Percentiles rank a stretch among this genome's conserved stretches.
These are phyloP conservation scores for Lonchura striata DNA, from an alignment of 2,113 vertebrate species.

Conservation along the genomic window DNA sequence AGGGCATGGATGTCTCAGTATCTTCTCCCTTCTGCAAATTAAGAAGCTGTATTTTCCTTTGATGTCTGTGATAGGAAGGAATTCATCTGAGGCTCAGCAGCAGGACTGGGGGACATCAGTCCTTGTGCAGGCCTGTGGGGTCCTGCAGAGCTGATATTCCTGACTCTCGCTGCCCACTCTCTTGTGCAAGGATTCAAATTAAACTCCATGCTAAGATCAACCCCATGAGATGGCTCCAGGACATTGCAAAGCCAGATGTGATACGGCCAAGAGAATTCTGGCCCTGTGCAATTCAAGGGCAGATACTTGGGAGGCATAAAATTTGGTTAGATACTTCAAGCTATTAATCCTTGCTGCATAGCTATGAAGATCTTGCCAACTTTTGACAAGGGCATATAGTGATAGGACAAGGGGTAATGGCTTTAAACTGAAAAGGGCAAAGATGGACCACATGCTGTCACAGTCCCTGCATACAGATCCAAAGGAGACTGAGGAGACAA, in stretches of 20 bases:
- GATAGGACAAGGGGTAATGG: neutral
- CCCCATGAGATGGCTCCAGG: neutral
- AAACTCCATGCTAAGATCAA: neutral
- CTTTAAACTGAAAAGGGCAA: neutral
- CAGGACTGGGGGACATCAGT: accelerated
- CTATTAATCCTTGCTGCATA: neutral
- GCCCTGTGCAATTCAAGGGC: neutral
- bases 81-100: accelerated
- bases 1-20: neutral
- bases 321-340: neutral
- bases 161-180: neutral
- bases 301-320: neutral
- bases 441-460: neutral
- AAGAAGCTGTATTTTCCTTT: constrained; percentile 11
- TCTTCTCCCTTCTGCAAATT: neutral
- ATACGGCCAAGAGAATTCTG: neutral
- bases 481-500: neutral
- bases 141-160: neutral
- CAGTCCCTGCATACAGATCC: accelerated
- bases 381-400: neutral
- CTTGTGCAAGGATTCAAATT: neutral
- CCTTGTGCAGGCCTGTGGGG: neutral
- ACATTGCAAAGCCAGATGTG: neutral
- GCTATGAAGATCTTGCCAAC: neutral
- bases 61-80: neutral